Conservation (phyloP, 2,797 vertebrate genomes). For the Galaxias olidus region DNA sequence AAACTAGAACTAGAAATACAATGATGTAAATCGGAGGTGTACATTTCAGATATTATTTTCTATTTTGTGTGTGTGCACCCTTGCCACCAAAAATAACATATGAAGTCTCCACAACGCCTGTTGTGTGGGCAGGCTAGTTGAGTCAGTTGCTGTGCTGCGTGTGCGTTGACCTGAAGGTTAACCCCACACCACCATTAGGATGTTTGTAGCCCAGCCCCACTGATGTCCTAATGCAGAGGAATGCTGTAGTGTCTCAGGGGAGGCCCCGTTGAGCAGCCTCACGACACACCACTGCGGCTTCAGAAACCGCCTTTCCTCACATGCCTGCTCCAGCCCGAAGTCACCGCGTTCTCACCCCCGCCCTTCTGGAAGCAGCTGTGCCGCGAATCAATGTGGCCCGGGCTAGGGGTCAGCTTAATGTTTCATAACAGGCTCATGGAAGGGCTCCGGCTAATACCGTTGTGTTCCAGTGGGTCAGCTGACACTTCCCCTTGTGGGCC, state of each 20-base stretch:
- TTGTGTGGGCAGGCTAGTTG: too few species aligned
- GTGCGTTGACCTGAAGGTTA: slow-evolving; percentile 6
- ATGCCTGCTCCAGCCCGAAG: neutral
- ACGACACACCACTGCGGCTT: slow-evolving; percentile 28
- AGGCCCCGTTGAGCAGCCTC: slow-evolving; percentile 27
- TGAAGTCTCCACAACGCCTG: too few species aligned
- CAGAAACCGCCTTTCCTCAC: slow-evolving; percentile 21
- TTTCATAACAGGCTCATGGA: too few species aligned
- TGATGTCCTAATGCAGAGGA: slow-evolving; percentile 37
- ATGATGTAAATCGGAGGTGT: too few species aligned
- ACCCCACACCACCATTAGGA: slow-evolving; percentile 20
- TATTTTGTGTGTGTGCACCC: too few species aligned
- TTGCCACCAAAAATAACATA: too few species aligned
- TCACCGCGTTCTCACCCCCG: slow-evolving; percentile 6
- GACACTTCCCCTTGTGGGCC: too few species aligned
- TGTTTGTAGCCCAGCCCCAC: slow-evolving; percentile 34
- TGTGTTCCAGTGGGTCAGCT: too few species aligned
- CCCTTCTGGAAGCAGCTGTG: slow-evolving; percentile 9
- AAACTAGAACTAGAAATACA: too few species aligned
- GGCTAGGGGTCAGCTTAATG: neutral
- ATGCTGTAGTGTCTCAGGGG: slow-evolving; percentile 37
- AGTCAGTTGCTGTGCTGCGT: too few species aligned
- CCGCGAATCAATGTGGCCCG: neutral
- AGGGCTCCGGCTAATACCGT: too few species aligned
- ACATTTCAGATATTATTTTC: too few species aligned